Evolutionary conservation across 1,140 invertebrate genomes (phyloP).

Genomic region (Cryptotermes secundus): DNA sequence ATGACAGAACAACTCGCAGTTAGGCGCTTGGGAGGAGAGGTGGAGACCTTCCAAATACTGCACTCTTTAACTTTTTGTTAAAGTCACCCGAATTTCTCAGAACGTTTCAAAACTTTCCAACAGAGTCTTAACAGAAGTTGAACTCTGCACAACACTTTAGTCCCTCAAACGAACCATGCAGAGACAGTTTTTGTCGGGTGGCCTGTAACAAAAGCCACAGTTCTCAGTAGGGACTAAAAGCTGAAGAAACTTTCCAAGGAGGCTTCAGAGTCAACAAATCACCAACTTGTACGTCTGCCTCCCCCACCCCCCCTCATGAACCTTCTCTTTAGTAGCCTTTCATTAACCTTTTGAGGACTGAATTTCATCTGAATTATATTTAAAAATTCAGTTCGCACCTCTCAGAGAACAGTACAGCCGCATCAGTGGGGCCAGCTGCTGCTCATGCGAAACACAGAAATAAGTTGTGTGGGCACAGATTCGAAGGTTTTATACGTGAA

Average conservation of each 20-base stretch:
- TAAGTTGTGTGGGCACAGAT: no score
- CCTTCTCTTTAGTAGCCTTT: background rate
- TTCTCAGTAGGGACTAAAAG: background rate
- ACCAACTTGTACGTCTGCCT: background rate
- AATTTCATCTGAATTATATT: no score
- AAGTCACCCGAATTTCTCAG: background rate
- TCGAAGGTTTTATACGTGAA: no score
- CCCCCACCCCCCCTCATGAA: background rate
- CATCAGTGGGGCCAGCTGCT: no score
- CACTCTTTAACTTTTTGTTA: background rate
- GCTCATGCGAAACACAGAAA: no score
- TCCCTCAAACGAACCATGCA: background rate
- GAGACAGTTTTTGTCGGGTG: background rate
- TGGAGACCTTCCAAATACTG: no score
- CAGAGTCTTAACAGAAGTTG: background rate
- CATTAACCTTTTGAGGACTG: no score
- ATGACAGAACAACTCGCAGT: no score
- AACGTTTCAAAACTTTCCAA: background rate
- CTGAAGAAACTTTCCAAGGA: background rate
- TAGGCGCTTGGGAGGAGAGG: no score
- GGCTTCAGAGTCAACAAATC: background rate
- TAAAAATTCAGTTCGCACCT: no score
- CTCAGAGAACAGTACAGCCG: no score
- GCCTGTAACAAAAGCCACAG: background rate
- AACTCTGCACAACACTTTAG: background rate